Evolutionary conservation across 92 coral and sea anemone genomes (phyloP).

Genomic region (Zoanthus solanderi): DNA sequence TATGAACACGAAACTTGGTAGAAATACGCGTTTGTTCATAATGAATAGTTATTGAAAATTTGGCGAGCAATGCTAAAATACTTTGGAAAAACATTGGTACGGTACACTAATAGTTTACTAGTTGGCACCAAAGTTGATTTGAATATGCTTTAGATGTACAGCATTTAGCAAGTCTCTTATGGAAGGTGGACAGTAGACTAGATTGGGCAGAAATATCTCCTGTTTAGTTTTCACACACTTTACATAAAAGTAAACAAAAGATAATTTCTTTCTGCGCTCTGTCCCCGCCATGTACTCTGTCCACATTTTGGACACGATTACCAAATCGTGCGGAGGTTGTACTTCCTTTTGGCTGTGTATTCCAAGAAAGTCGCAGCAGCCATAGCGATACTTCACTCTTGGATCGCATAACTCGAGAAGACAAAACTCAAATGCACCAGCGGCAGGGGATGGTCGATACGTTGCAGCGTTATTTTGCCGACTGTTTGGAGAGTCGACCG

Average conservation of each 20-base stretch:
- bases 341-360: constrained; percentile 28
- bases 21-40: no score
- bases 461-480: constrained; percentile 1
- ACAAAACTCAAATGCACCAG: constrained; percentile 20
- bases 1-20: no score
- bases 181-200: constrained; percentile 12
- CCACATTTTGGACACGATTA: constrained; percentile 48
- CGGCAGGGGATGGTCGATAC: not conserved
- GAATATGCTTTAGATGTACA: constrained; percentile 17
- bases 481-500: constrained; percentile 13
- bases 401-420: not conserved
- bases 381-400: not conserved
- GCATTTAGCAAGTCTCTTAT: constrained; percentile 23
- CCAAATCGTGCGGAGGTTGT: constrained; percentile 44
- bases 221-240: constrained; percentile 9
- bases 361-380: constrained; percentile 9
- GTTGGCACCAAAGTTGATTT: constrained; percentile 17
- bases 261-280: constrained; percentile 20
- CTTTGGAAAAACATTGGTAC: not conserved
- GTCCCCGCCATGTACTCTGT: constrained; percentile 20
- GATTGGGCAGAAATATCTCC: constrained; percentile 26
- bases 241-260: not conserved
- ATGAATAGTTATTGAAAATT: no score
- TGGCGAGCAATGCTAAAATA: no score
- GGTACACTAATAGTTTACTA: constrained; percentile 6